Evolutionary conservation across 2,797 vertebrate species (phyloP).

Genomic region (Danio aesculapii): DNA sequence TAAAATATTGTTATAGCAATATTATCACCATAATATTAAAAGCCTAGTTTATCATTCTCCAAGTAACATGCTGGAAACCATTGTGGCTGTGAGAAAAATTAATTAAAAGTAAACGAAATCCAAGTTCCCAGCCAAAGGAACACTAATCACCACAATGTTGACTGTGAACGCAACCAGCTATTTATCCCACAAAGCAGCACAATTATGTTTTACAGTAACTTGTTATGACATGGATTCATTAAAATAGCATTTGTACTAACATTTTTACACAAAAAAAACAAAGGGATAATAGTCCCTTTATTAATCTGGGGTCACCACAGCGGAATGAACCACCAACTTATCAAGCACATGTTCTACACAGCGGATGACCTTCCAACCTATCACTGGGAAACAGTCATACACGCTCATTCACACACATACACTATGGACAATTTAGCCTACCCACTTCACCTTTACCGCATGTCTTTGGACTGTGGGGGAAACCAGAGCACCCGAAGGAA

Average conservation of each 20-base stretch:
- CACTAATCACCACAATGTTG: background rate
- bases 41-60: background rate
- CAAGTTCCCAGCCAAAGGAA: background rate
- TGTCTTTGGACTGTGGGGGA: too few species aligned
- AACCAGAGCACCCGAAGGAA: too few species aligned
- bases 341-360: too few species aligned
- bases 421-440: too few species aligned
- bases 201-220: conserved; percentile 4
- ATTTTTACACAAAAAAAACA: too few species aligned
- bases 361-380: too few species aligned
- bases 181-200: background rate
- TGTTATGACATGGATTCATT: background rate
- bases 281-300: too few species aligned
- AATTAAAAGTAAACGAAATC: conserved; percentile 15
- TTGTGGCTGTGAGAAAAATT: background rate
- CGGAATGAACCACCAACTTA: too few species aligned
- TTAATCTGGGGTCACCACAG: too few species aligned
- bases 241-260: background rate
- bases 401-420: too few species aligned
- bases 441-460: too few species aligned
- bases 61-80: background rate
- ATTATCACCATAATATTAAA: background rate
- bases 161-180: background rate
- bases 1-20: background rate
- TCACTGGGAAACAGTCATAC: too few species aligned